These are phyloP conservation scores for Dermatemys mawii DNA, from an alignment of 2,113 vertebrate genomes.

Conservation along the genomic window DNA sequence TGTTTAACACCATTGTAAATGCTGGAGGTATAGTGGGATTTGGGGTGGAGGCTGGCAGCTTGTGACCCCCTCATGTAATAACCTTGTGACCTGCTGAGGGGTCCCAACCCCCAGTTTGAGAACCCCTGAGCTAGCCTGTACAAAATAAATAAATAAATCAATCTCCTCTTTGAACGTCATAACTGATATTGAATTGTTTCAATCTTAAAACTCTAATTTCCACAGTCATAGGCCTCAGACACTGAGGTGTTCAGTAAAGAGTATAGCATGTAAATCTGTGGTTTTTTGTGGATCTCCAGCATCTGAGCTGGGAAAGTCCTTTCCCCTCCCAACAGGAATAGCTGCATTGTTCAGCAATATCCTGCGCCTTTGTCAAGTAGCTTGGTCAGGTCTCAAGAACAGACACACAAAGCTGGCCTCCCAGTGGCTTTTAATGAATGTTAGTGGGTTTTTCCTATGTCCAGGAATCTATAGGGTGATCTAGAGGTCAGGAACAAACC, in stretches of 20 bases:
- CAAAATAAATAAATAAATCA: neutral
- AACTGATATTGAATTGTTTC: neutral
- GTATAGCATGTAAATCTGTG: neutral
- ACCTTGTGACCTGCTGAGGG: too few species aligned
- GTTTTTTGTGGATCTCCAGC: neutral
- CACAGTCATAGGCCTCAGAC: neutral
- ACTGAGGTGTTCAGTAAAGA: neutral
- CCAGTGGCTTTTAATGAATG: conserved; percentile 76
- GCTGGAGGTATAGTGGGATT: too few species aligned
- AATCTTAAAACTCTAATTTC: neutral
- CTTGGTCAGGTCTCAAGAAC: conserved; percentile 25
- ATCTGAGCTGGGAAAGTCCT: neutral
- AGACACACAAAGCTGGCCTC: conserved; percentile 67
- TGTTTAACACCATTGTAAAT: too few species aligned
- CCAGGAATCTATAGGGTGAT: conserved; percentile 75
- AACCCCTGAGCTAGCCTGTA: neutral
- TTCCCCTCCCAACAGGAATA: conserved; percentile 42
- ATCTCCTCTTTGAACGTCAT: neutral
- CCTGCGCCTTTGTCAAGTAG: conserved; percentile 69
- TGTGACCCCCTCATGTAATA: too few species aligned
- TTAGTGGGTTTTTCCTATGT: conserved; percentile 65
- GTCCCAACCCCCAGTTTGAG: too few species aligned
- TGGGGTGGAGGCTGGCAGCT: too few species aligned
- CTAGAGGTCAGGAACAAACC: conserved; percentile 76
- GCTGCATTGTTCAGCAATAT: conserved; percentile 66